Evolutionary conservation across 2,888 invertebrate species (phyloP).

Genomic region (Agrotis ipsilon): DNA sequence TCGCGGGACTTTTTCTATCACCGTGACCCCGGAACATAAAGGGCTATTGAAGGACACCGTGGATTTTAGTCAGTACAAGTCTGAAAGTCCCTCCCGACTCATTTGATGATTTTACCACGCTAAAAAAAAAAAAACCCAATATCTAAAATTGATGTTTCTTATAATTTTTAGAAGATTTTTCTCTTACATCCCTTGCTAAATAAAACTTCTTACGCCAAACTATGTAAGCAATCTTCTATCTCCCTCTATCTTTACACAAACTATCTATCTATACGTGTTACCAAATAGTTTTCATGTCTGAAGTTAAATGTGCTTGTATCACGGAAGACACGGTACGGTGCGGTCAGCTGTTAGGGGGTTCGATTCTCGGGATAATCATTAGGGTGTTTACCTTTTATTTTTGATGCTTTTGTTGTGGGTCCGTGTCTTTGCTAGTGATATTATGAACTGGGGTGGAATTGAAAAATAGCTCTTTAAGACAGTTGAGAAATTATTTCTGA

Average conservation of each 20-base stretch:
- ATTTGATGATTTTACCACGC: too few species aligned
- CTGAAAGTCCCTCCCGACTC: too few species aligned
- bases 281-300: conserved; percentile 55
- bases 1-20: too few species aligned
- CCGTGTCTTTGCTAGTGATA: conserved; percentile 11
- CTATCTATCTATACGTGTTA: conserved; percentile 19
- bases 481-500: neutral
- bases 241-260: conserved; percentile 10
- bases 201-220: neutral
- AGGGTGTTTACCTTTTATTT: conserved; percentile 64
- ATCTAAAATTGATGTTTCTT: too few species aligned
- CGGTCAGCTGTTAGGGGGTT: conserved; percentile 68
- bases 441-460: neutral
- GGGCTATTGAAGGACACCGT: too few species aligned
- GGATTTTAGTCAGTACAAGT: too few species aligned
- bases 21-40: too few species aligned
- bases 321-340: conserved; percentile 66
- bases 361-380: conserved; percentile 62
- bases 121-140: too few species aligned
- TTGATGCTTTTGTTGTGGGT: conserved; percentile 34
- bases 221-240: neutral
- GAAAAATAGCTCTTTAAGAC: conserved; percentile 1
- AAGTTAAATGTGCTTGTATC: conserved; percentile 58
- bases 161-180: too few species aligned
- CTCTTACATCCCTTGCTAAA: too few species aligned